Percentiles rank a stretch among this genome's conserved stretches.
Evolutionary conservation across 2,797 vertebrate genomes (phyloP).

Genomic region (Sebastes kiyomatsui): DNA sequence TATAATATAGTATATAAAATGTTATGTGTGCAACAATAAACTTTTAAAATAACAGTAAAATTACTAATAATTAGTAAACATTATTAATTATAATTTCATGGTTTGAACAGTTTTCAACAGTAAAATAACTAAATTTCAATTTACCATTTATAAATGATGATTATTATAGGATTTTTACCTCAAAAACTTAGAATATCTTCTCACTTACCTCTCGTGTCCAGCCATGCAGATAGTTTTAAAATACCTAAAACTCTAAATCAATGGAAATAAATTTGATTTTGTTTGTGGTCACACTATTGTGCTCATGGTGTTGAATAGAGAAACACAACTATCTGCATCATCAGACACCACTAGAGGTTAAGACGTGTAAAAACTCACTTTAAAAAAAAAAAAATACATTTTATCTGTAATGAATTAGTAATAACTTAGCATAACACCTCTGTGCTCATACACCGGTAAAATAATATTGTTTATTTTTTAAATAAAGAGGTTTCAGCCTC

Average conservation of each 20-base stretch:
- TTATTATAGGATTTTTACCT: too few species aligned
- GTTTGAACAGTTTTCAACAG: too few species aligned
- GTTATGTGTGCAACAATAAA: too few species aligned
- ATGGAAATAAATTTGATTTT: neutral
- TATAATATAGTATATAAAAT: too few species aligned
- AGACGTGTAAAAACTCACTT: neutral
- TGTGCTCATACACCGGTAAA: neutral
- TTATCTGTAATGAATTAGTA: neutral
- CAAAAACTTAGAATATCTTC: neutral
- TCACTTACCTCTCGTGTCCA: neutral
- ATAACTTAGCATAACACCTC: neutral
- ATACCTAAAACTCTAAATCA: neutral
- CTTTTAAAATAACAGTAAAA: too few species aligned
- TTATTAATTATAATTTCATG: too few species aligned
- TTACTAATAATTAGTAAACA: too few species aligned
- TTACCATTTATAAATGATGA: too few species aligned
- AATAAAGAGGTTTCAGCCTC: conserved; percentile 2
- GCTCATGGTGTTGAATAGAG: neutral
- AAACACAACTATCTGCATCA: neutral
- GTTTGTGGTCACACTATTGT: neutral
- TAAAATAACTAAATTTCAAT: too few species aligned
- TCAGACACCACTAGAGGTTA: neutral
- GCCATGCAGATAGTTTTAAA: neutral
- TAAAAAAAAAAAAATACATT: neutral
- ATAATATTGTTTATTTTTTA: neutral